Evolutionary conservation across 2,113 vertebrate genomes (phyloP), one percentile per base, ranked within the genome.

Genomic region (Spizaetus ornatus): DNA sequence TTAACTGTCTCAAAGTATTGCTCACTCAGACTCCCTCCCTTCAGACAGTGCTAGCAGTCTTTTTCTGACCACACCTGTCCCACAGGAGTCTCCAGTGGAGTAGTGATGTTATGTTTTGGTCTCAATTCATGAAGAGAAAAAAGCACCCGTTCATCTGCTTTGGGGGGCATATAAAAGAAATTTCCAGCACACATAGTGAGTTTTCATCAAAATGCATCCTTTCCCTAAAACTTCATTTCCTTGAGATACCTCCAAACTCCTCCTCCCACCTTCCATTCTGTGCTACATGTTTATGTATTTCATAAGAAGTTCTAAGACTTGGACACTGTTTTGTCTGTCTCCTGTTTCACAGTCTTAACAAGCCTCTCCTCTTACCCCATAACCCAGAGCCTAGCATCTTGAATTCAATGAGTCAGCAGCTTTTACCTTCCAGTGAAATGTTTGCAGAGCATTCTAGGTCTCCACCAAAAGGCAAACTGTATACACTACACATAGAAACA

Each of bases 41-140:
- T 95, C 81, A 96, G 93, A 95, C 85, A 90, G 86, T 4, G 1
- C 66, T 86, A 95, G 79, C 79, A 95, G 95, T 89, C 91, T 89
- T 95, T 90, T 94, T 94, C 96, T 95, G 95, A 95, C 94, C 97
- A 97, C 92, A 97, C 94, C 94, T 97, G 91, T 96, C 95, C 97
- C 96, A 93, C 53, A 96, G 95, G 96, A 97, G 94, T 96, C 88
- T 97, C 95, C 88, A 89, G 88, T 7, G 0, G 65, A 76, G 69
- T 26, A 85, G 50, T 95, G 96, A 95, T 95, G 97, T 97, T 97
- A 97, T 95, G 83, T 69, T 97, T 97, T 95, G 76, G 96, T 96
- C 88, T 96, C 86, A 94, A 58, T 69, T 95, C 36, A 82, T 69
- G 61, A 92, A 80, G 63, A 86, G 53, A 91, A 93, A 89, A 96